Percentiles rank a stretch among this genome's conserved stretches.
Conservation (phyloP, 2,888 invertebrate species). For the Drosophila mulleri region DNA sequence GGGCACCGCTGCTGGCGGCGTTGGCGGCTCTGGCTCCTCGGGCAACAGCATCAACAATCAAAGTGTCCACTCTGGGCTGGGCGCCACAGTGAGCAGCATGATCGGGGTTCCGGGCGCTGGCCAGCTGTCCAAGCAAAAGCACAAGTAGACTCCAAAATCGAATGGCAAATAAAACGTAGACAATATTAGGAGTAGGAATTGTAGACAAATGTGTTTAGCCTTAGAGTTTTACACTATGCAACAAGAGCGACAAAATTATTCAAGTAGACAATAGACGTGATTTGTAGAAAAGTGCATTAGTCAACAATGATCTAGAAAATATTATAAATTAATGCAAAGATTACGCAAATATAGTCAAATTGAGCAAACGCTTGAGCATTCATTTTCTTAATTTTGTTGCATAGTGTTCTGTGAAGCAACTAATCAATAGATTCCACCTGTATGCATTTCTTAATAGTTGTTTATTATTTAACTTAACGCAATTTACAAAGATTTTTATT, state of each 20-base stretch:
- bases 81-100: slow-evolving; percentile 32
- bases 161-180: slow-evolving; percentile 21
- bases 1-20: slow-evolving; percentile 1
- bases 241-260: slow-evolving; percentile 15
- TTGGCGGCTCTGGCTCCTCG: background rate
- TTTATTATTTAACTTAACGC: slow-evolving; percentile 78
- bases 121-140: slow-evolving; percentile 66
- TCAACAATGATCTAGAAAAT: background rate
- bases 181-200: slow-evolving; percentile 23
- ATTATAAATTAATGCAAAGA: background rate
- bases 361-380: background rate
- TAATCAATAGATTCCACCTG: background rate
- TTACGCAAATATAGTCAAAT: background rate
- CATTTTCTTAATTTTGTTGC: background rate
- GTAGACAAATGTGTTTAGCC: slow-evolving; percentile 35
- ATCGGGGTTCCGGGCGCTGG: slow-evolving; percentile 23
- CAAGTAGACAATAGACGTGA: background rate
- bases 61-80: slow-evolving; percentile 27
- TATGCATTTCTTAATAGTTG: slow-evolving; percentile 53
- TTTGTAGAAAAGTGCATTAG: background rate
- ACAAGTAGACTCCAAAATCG: slow-evolving; percentile 54
- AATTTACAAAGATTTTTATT: slow-evolving; percentile 75
- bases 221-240: slow-evolving; percentile 14
- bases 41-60: slow-evolving; percentile 33
- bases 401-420: background rate